A percentile compares a stretch with the other conserved stretches of the same genome.
Evolutionary conservation across 2,797 vertebrate species (phyloP).

Genomic region (Hylomyscus alleni): DNA sequence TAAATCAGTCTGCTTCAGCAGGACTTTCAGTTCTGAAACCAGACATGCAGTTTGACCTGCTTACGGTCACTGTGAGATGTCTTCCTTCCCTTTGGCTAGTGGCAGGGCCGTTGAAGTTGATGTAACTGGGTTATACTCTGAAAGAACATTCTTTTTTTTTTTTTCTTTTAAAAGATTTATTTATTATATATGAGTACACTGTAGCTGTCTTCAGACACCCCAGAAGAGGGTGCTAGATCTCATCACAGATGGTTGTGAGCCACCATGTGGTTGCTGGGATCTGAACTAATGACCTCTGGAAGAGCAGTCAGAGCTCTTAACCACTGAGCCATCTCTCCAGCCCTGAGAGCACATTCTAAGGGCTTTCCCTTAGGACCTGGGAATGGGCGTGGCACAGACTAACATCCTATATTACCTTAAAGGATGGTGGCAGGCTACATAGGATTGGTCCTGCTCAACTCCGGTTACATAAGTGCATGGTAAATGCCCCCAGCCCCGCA

Average conservation of each 20-base stretch:
- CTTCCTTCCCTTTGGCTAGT: conserved; percentile 42
- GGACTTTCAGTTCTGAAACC: conserved; percentile 4
- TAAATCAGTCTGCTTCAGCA: not conserved
- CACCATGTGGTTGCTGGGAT: no score
- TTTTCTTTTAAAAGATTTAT: no score
- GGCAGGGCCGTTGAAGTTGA: conserved; percentile 9
- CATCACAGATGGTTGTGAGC: no score
- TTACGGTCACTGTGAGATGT: not conserved
- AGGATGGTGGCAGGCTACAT: not conserved
- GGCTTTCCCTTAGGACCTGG: not conserved
- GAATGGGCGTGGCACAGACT: not conserved
- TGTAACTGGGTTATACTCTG: not conserved
- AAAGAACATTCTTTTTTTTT: not conserved
- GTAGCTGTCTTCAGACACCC: no score
- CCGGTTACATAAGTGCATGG: not conserved
- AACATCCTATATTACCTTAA: not conserved
- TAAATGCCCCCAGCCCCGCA: not conserved
- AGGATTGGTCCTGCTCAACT: not conserved
- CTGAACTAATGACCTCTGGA: no score
- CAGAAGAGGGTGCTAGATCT: no score
- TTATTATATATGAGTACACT: no score
- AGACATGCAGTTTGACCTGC: not conserved
- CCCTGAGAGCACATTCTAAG: no score
- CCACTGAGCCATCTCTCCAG: no score
- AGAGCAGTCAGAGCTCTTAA: no score